Evolutionary conservation across 1,140 invertebrate genomes (phyloP).

Genomic region (Gryllus bimaculatus): DNA sequence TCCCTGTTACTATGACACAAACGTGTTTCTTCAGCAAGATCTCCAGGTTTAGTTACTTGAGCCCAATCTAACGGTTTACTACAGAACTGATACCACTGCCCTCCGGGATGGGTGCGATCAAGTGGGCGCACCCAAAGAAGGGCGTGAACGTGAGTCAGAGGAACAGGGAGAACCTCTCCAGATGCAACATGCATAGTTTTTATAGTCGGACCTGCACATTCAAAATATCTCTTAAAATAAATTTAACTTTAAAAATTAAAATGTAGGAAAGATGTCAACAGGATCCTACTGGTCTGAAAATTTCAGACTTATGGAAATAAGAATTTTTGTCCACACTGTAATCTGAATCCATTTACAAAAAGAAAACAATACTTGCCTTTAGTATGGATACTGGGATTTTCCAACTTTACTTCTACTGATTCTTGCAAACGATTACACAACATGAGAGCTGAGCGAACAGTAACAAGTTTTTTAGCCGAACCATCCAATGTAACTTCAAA

Average conservation of each 20-base stretch:
- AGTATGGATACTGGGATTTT: constrained; percentile 34
- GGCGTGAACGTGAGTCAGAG: constrained; percentile 50
- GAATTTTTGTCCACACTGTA: not conserved
- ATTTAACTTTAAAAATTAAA: not conserved
- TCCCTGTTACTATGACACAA: constrained; percentile 38
- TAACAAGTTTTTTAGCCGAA: constrained; percentile 88
- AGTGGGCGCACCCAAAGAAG: constrained; percentile 50
- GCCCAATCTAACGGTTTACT: constrained; percentile 54
- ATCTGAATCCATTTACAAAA: constrained; percentile 7
- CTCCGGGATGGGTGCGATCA: constrained; percentile 29
- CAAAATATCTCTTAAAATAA: too few species aligned
- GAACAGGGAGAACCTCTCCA: constrained; percentile 46
- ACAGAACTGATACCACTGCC: constrained; percentile 47
- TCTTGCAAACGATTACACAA: constrained; percentile 68
- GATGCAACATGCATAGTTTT: constrained; percentile 26
- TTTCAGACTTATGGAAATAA: too few species aligned
- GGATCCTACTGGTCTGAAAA: too few species aligned
- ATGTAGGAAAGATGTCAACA: too few species aligned
- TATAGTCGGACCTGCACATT: not conserved
- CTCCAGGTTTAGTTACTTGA: constrained; percentile 45
- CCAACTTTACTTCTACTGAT: constrained; percentile 58
- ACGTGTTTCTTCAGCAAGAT: constrained; percentile 42
- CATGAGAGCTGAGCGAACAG: constrained; percentile 81
- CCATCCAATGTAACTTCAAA: constrained; percentile 85
- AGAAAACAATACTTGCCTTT: constrained; percentile 14